Base-by-base conservation (phyloP, 2,888 invertebrate genomes). In the Sylvicola fuscatus region DNA sequence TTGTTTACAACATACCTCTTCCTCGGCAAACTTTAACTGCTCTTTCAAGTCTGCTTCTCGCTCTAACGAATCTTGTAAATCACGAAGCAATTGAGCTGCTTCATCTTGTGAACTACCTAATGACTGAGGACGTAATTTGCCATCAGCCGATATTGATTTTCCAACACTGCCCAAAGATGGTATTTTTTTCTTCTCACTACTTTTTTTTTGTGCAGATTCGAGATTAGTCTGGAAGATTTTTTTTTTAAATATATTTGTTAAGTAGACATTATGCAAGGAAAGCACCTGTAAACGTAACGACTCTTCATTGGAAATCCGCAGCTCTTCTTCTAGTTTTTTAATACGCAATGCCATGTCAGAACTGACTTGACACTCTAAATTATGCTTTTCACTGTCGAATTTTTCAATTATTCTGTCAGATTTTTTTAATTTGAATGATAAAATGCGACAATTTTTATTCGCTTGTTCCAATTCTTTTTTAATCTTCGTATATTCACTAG, bases 391-490 rank as follows among this genome's bases (percentile, higher is more conserved):
- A 33, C 71, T 70, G 52, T 93, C 93, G 14, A 89, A 60, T 48
- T 86, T 79, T 37, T 87, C 87, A 35, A 77, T 69, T 56, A 74
- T 77, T 40, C 95, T 70, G 57, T 99, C 98, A 35, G 87, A 74
- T 66, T 98, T 98, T 50, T 95, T 74, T 44, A 98, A 62, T 60
- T 98, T 98, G 61, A 98, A 98, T 45, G 97, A 95, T 43, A 98
- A 68, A 46, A 98, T 90, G 46, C 98, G 71, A 61, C 97, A 97
- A 61, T 97, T 97, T 57, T 98, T 99, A 34, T 90, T 89, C 3
- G 90, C 86, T 51, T 89, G 86, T 51, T 98, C 97, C 44, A 98
- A 66, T 56, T 95, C 95, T 51, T 90, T 82, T 61, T 93, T 83
- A 34, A 98, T 57, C 36, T 84, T 84, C 3, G 86, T 77, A 53